Evolutionary conservation across 2,888 invertebrate genomes (phyloP), one percentile per base, ranked within the genome.

Genomic region (Nymphalis urticae): DNA sequence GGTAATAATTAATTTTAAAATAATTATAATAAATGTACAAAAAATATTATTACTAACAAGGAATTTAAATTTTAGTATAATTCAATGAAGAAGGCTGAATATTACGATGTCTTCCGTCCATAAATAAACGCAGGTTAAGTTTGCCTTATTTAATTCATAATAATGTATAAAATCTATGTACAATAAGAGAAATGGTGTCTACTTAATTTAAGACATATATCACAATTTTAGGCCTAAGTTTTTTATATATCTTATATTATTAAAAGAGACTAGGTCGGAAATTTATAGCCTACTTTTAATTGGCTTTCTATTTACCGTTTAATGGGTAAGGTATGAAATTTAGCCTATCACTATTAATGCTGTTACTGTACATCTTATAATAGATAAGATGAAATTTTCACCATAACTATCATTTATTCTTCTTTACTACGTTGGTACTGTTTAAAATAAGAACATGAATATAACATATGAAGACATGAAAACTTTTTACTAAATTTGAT

Each of bases 61-160:
- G 58, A 42, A 58, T 58, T 64, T 59, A 61, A 59, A 60, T 58
- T 67, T 62, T 70, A 48, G 32, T 62, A 53, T 53, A 61, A 58
- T 24, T 63, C 51, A 59, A 63, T 67, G 69, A 64, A 62, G 73
- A 75, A 76, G 77, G 74, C 76, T 78, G 76, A 77, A 68, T 74
- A 69, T 68, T 62, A 51, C 68, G 71, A 73, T 68, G 78, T 76
- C 75, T 78, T 78, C 77, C 76, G 75, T 75, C 74, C 67, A 36
- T 66, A 66, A 68, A 69, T 60, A 63, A 51, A 48, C 48, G 50
- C 32, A 58, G 13, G n/a, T 51, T 59, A 62, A 53, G 42, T n/a
- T 47, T 48, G n/a, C 19, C 16, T 59, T 62, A 48, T 58, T 60
- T 42, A 19, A 63, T 42, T 64, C 42, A 61, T 64, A 68, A 63